These are phyloP conservation scores for Sinhomidia bicolor DNA, from an alignment of 2,888 invertebrate genomes.

Conservation along the genomic window DNA sequence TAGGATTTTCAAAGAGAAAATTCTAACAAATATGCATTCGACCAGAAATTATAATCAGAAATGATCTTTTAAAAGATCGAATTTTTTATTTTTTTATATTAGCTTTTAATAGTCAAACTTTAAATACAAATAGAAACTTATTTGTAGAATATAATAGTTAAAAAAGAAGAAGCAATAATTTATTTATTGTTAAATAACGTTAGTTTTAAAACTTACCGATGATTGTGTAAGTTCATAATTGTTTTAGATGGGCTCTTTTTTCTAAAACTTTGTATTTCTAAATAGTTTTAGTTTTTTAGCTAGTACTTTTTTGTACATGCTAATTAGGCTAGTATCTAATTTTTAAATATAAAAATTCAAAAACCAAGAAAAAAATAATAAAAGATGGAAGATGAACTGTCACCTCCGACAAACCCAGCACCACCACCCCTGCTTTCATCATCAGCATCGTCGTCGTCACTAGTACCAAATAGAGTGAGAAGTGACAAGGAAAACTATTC, in stretches of 20 bases:
- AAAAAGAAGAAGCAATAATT: no score
- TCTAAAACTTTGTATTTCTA: not conserved
- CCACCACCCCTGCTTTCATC: not conserved
- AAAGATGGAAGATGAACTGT: slow-evolving; percentile 56
- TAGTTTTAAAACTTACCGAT: not conserved
- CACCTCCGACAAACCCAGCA: not conserved
- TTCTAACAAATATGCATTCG: slow-evolving; percentile 21
- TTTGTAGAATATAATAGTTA: not conserved
- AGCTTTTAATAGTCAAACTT: not conserved
- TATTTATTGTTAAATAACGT: no score
- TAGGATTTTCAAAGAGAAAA: slow-evolving; percentile 28
- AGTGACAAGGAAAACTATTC: not conserved
- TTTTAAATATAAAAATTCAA: not conserved
- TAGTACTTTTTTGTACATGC: slow-evolving; percentile 29
- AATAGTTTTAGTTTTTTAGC: slow-evolving; percentile 65
- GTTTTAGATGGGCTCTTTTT: not conserved
- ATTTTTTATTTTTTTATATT: not conserved
- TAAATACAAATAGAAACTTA: not conserved
- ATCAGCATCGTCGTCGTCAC: not conserved
- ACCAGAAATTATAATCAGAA: not conserved
- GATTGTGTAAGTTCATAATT: not conserved
- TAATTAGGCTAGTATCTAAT: slow-evolving; percentile 61
- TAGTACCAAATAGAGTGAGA: not conserved
- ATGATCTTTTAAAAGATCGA: slow-evolving; percentile 37
- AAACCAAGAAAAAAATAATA: no score